Conservation (phyloP, 1,140 invertebrate species). For the Thaumetopoea pityocampa region DNA sequence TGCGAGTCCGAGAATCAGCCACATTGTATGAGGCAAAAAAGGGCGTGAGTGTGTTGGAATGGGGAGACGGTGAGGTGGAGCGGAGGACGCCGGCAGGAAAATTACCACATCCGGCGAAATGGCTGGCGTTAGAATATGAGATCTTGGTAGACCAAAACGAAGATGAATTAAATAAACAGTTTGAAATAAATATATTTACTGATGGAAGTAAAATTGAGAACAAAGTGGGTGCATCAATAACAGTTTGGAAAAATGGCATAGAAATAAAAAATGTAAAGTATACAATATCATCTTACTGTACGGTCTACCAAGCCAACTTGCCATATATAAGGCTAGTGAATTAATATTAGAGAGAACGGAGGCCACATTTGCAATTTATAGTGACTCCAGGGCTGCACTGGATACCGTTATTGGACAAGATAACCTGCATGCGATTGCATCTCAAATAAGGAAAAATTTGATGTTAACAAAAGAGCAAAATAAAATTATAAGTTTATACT, state of each 20-base stretch:
- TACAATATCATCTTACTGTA: slow-evolving; percentile 11
- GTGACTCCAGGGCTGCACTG: slow-evolving; percentile 25
- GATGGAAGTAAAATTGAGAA: slow-evolving; percentile 22
- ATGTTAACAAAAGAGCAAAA: neutral
- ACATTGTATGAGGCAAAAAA: too few species aligned
- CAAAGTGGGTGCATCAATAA: slow-evolving; percentile 7
- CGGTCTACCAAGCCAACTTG: slow-evolving; percentile 23
- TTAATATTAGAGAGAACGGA: neutral
- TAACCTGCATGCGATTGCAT: slow-evolving; percentile 17
- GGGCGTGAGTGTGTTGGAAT: too few species aligned
- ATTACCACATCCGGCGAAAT: slow-evolving; percentile 11
- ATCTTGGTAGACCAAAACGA: slow-evolving; percentile 3
- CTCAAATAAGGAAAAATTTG: slow-evolving; percentile 6
- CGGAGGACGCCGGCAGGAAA: neutral
- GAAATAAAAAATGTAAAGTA: slow-evolving; percentile 13
- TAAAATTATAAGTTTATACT: slow-evolving; percentile 6
- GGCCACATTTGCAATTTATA: slow-evolving; percentile 8
- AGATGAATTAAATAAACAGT: neutral
- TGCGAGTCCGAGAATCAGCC: slow-evolving; percentile 12
- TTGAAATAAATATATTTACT: slow-evolving; percentile 7
- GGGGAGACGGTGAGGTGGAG: slow-evolving; percentile 19
- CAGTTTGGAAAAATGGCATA: neutral
- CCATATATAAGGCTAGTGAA: neutral
- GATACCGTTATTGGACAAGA: slow-evolving; percentile 5
- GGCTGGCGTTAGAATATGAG: neutral